Percentiles rank a stretch among this genome's conserved stretches.
Evolutionary conservation across 2,888 invertebrate genomes (phyloP).

Genomic region (Hirtodrosophila cameraria): DNA sequence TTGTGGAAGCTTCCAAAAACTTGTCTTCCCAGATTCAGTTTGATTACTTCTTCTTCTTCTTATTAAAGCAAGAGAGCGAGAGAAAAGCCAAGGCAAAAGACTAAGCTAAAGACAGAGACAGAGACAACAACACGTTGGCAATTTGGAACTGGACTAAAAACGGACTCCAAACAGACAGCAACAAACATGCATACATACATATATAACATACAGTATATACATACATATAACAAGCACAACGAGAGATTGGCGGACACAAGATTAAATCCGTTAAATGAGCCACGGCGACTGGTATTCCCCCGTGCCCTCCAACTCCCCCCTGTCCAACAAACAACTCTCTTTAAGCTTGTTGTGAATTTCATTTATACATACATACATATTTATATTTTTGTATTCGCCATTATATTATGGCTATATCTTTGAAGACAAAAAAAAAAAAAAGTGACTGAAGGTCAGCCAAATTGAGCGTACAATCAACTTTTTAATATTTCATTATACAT

Average conservation of each 20-base stretch:
- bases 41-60: slow-evolving; percentile 67
- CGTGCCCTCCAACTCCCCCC: slow-evolving; percentile 5
- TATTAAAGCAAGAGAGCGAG: slow-evolving; percentile 53
- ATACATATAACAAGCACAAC: slow-evolving; percentile 20
- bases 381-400: slow-evolving; percentile 45
- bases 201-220: too few relatives aligned
- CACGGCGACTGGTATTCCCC: slow-evolving; percentile 67
- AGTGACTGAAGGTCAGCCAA: slow-evolving; percentile 72
- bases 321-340: slow-evolving; percentile 16
- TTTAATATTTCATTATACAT: slow-evolving; percentile 56
- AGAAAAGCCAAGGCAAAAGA: slow-evolving; percentile 5
- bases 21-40: slow-evolving; percentile 79
- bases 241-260: slow-evolving; percentile 30
- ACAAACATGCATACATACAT: too few relatives aligned
- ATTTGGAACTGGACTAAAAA: slow-evolving; percentile 77
- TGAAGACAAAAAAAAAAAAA: too few relatives aligned
- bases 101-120: slow-evolving; percentile 27
- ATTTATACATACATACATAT: slow-evolving; percentile 31
- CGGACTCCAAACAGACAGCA: slow-evolving; percentile 60
- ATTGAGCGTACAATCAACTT: slow-evolving; percentile 77
- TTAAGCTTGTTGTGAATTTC: slow-evolving; percentile 53
- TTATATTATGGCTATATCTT: slow-evolving; percentile 63
- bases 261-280: slow-evolving; percentile 29
- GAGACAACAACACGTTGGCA: slow-evolving; percentile 54
- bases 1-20: slow-evolving; percentile 60